Evolutionary conservation across 1,140 invertebrate species (phyloP).

Genomic region (Rhynchophorus ferrugineus): DNA sequence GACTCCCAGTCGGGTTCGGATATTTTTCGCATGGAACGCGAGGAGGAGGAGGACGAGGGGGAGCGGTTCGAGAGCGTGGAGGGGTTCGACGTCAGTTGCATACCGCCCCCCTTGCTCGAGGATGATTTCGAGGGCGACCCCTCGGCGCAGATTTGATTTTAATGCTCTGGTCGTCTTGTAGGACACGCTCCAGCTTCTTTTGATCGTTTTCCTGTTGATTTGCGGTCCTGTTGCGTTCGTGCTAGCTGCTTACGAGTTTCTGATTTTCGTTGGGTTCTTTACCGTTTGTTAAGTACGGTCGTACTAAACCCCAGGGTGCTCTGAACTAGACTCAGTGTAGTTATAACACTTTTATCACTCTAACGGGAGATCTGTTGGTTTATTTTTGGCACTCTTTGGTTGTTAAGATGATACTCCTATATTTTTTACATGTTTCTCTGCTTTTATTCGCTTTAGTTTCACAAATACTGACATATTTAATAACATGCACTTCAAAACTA

Average conservation of each 20-base stretch:
- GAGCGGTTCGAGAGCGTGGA: slow-evolving; percentile 43
- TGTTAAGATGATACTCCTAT: too few relatives aligned
- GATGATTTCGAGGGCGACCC: slow-evolving; percentile 54
- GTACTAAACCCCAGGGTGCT: not conserved
- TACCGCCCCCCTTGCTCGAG: slow-evolving; percentile 57
- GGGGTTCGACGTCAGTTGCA: slow-evolving; percentile 57
- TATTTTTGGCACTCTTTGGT: too few relatives aligned
- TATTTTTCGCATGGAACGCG: slow-evolving; percentile 50
- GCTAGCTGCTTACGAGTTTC: slow-evolving; percentile 19
- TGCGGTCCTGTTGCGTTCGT: slow-evolving; percentile 17
- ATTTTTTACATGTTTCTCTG: too few relatives aligned
- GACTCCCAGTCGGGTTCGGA: slow-evolving; percentile 51
- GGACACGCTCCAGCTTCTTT: slow-evolving; percentile 17
- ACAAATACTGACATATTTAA: too few relatives aligned
- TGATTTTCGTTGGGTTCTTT: slow-evolving; percentile 24
- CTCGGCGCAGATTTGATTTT: slow-evolving; percentile 42
- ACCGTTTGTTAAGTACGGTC: slow-evolving; percentile 14
- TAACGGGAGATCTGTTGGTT: not conserved
- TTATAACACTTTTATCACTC: not conserved
- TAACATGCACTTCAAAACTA: too few relatives aligned
- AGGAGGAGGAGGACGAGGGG: slow-evolving; percentile 48
- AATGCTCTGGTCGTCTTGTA: slow-evolving; percentile 29
- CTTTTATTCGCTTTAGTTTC: too few relatives aligned
- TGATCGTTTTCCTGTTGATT: slow-evolving; percentile 22
- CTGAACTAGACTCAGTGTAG: not conserved